Conservation (phyloP, 2,797 vertebrate genomes). For the Trematocara caparti region DNA sequence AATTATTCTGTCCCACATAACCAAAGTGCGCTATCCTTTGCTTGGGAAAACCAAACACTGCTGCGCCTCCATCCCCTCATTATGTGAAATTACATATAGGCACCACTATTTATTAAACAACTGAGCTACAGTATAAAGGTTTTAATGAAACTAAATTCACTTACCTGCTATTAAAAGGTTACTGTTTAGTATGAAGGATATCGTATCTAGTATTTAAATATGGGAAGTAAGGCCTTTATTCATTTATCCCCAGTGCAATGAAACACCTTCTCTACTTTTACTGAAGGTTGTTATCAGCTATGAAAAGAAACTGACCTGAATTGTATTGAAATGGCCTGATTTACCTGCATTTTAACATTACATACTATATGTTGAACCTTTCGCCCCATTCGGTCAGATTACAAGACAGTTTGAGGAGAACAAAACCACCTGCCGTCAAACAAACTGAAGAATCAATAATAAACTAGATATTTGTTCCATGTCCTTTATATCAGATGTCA, state of each 20-base stretch:
- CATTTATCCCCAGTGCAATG: not conserved
- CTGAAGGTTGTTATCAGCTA: not conserved
- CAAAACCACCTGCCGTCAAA: not conserved
- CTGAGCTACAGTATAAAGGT: not conserved
- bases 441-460: not conserved
- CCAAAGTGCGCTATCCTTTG: not conserved
- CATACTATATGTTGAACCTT: not conserved
- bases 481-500: not conserved
- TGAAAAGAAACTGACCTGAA: not conserved
- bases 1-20: conserved; percentile 25
- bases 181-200: not conserved
- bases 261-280: not conserved
- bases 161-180: not conserved
- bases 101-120: conserved; percentile 14
- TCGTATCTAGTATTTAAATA: not conserved
- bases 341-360: not conserved
- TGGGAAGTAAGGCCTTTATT: not conserved
- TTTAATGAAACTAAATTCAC: not conserved
- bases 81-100: conserved; percentile 1
- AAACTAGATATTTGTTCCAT: not conserved
- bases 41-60: conserved; percentile 13
- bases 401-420: not conserved
- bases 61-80: not conserved
- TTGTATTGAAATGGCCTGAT: not conserved
- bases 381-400: not conserved